Evolutionary conservation across 2,797 vertebrate species (phyloP), one percentile per base, ranked within the genome.

Genomic region (Aulostomus chinensis): DNA sequence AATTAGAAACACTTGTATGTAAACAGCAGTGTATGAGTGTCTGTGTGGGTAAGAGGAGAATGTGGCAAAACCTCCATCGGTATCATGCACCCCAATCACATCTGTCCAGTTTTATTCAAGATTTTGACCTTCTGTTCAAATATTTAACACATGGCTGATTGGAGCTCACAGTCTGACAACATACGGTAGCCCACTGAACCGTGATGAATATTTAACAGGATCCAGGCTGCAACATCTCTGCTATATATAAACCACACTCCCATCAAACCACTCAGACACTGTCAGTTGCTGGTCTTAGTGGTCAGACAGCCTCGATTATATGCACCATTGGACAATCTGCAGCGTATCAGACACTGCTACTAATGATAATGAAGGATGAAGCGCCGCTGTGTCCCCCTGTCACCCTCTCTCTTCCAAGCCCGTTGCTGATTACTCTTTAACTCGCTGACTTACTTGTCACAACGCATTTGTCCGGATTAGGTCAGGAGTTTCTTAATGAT

Each of bases 321-420:
- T 31, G 78, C 81, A 50, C 76, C 76, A 63, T 62, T 69, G 74
- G 62, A 47, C 64, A 58, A 80, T 63, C 77, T 46, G 5, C 74
- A 63, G 68, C 75, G 60, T 71, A 73, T 73, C 70, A 81, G 65
- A 80, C 67, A 58, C 57, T 18, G 55, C 54, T 45, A 26, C 67
- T 82, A 78, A 84, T 81, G 78, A 82, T 80, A 75, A 82, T 72
- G 73, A 86, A 87, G 77, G 78, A 71, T 47, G 50, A 56, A 68
- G 21, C n/a, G n/a, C 46, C n/a, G 24, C 61, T 40, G 45, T 54
- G 64, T 56, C 61, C 68, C 51, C 32, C 42, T 64, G n/a, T n/a
- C n/a, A n/a, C n/a, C n/a, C 15, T 47, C 45, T 62, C 49, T 9
- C 14, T 42, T 32, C 39, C 51, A 3, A 43, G 40, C 16, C 7